Evolutionary conservation across 2,113 vertebrate species (phyloP).

Genomic region (Telmatochromis brichardi): DNA sequence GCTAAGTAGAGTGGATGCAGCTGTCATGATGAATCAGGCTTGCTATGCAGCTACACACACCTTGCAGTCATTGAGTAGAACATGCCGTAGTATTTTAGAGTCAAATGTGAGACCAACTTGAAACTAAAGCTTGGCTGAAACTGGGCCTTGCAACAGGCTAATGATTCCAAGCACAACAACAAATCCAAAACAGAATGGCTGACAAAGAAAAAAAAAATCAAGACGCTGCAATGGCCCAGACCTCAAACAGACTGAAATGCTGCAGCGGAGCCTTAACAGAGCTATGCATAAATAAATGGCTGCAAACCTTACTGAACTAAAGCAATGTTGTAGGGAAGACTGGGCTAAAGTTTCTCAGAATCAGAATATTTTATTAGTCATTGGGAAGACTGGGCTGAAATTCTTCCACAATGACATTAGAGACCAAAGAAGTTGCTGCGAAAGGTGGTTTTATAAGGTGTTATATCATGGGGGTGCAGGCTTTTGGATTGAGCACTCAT

Average conservation of each 20-base stretch:
- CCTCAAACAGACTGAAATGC: not conserved
- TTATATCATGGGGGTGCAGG: not conserved
- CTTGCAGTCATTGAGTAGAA: not conserved
- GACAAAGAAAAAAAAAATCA: not conserved
- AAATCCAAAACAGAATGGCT: not conserved
- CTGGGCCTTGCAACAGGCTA: not conserved
- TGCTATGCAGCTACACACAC: not conserved
- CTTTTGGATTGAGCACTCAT: not conserved
- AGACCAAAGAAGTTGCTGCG: not conserved
- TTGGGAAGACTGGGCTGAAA: not conserved
- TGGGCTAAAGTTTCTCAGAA: not conserved
- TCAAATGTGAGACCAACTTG: not conserved
- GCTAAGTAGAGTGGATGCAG: not conserved
- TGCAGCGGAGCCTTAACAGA: not conserved
- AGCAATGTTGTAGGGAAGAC: not conserved
- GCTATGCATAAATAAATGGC: not conserved
- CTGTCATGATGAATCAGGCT: not conserved
- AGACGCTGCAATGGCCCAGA: not conserved
- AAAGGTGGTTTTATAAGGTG: not conserved
- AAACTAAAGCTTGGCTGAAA: not conserved
- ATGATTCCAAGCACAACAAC: not conserved
- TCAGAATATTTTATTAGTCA: not conserved
- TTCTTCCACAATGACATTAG: not conserved
- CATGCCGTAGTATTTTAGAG: not conserved
- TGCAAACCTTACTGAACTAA: not conserved